These are phyloP conservation scores for Eurosta solidaginis DNA, from an alignment of 1,140 invertebrate species.

Conservation along the genomic window DNA sequence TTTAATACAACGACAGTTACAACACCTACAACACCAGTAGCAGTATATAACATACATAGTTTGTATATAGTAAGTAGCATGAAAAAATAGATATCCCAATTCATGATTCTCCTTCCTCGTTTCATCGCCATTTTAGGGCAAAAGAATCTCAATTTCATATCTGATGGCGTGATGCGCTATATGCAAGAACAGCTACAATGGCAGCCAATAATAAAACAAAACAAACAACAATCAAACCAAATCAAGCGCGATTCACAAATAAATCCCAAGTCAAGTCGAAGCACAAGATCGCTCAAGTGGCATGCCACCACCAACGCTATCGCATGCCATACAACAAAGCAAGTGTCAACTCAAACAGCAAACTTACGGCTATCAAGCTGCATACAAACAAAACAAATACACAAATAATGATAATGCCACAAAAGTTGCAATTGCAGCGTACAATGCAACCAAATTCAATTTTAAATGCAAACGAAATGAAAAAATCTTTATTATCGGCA, in stretches of 20 bases:
- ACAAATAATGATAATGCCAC: background rate
- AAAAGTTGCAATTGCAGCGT: background rate
- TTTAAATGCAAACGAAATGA: slow-evolving; percentile 26
- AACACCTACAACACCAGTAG: background rate
- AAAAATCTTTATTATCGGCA: slow-evolving; percentile 14
- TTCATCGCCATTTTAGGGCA: slow-evolving; percentile 24
- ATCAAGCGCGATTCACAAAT: background rate
- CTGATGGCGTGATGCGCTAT: slow-evolving; percentile 15
- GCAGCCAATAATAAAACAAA: background rate
- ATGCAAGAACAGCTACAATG: slow-evolving; percentile 8
- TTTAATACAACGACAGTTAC: background rate
- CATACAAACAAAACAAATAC: background rate
- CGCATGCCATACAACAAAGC: background rate
- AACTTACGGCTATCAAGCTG: background rate
- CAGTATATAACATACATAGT: background rate
- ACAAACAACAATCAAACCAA: background rate
- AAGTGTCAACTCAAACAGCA: background rate
- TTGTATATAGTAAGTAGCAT: background rate
- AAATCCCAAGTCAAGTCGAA: slow-evolving; percentile 2
- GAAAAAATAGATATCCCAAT: background rate
- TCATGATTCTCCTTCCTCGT: slow-evolving; percentile 19
- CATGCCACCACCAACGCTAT: slow-evolving; percentile 12
- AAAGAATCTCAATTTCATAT: slow-evolving; percentile 26
- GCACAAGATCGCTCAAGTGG: slow-evolving; percentile 7
- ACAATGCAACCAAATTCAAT: background rate